Conservation (phyloP, 2,797 vertebrate genomes). For the Ara ararauna region DNA sequence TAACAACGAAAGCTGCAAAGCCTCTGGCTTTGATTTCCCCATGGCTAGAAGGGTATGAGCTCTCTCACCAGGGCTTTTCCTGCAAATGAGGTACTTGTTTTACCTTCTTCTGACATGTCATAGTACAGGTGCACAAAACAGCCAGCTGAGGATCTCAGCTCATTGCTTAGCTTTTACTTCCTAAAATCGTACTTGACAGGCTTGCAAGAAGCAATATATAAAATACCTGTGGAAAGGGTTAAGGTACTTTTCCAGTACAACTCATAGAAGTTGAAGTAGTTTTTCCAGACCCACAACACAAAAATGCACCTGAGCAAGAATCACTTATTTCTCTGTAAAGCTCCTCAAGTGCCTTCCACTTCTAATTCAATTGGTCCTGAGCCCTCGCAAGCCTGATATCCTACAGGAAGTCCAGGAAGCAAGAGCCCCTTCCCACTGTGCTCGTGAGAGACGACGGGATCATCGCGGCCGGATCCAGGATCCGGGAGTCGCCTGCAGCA, state of each 20-base stretch:
- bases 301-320: fast-evolving
- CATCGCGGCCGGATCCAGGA: fast-evolving
- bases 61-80: neutral
- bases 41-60: neutral
- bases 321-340: fast-evolving
- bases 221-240: neutral
- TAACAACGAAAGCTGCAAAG: neutral
- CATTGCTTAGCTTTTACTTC: neutral
- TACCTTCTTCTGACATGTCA: neutral
- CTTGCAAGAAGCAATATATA: neutral
- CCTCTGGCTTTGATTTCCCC: neutral
- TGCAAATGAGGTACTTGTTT: neutral
- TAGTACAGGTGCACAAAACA: neutral
- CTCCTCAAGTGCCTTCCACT: neutral
- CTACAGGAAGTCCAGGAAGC: too few species aligned
- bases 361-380: neutral
- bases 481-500: neutral
- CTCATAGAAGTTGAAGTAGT: neutral
- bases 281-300: fast-evolving
- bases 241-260: neutral
- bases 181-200: neutral
- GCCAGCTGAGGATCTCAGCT: neutral
- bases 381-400: neutral
- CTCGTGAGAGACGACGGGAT: fast-evolving
- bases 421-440: fast-evolving